Evolutionary conservation across 2,888 invertebrate genomes (phyloP).

Genomic region (Agonopterix heracliana): DNA sequence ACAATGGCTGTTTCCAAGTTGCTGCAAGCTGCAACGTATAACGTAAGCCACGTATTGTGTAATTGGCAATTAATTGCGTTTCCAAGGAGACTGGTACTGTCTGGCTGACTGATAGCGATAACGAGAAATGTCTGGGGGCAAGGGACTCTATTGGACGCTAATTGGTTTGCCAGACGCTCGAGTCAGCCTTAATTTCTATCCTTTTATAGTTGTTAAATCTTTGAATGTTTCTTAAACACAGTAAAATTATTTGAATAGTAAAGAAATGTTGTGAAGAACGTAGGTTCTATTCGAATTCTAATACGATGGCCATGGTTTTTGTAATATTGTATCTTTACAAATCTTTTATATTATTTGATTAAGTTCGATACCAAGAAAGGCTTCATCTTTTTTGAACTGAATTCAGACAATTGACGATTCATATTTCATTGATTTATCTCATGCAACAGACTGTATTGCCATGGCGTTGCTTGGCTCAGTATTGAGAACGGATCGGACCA

Average conservation of each 20-base stretch:
- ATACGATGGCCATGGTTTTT: too few relatives aligned
- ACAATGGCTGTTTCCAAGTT: background rate
- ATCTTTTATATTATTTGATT: too few relatives aligned
- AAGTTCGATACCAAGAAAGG: too few relatives aligned
- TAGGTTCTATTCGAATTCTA: too few relatives aligned
- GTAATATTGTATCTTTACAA: too few relatives aligned
- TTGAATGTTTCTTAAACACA: background rate
- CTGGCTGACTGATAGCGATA: constrained; percentile 41
- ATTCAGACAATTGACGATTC: too few relatives aligned
- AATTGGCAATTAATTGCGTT: constrained; percentile 49
- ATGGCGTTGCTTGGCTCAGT: background rate
- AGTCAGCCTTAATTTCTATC: constrained; percentile 31
- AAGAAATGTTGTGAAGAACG: too few relatives aligned
- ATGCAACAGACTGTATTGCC: background rate
- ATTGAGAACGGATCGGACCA: constrained; percentile 58
- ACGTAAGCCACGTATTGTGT: constrained; percentile 33
- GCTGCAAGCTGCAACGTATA: background rate
- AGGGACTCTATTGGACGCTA: constrained; percentile 56
- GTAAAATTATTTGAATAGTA: too few relatives aligned
- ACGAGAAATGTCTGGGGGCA: constrained; percentile 47
- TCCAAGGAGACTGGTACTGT: constrained; percentile 37
- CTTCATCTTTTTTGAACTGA: too few relatives aligned
- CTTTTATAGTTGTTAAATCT: constrained; percentile 12
- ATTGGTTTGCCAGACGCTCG: constrained; percentile 59
- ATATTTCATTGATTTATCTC: background rate